Conservation (phyloP, 1,140 invertebrate species). For the Plodia interpunctella region DNA sequence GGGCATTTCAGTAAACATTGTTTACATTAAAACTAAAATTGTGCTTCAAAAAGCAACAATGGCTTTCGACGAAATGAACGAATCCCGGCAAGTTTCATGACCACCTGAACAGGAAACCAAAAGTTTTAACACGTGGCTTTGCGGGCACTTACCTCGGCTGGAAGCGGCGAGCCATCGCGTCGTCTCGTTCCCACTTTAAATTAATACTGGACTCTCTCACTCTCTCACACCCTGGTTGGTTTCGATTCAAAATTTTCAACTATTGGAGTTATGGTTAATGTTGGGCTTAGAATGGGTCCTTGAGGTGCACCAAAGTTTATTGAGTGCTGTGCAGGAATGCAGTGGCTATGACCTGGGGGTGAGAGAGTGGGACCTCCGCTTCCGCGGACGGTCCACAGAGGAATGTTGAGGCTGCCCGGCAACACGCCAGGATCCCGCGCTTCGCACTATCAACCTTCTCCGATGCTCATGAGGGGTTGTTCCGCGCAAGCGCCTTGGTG, state of each 20-base stretch:
- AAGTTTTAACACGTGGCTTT: conserved; percentile 61
- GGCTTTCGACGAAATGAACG: conserved; percentile 22
- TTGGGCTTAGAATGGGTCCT: conserved; percentile 21
- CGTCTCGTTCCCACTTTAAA: conserved; percentile 73
- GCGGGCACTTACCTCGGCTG: conserved; percentile 65
- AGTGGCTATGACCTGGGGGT: conserved; percentile 40
- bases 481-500: conserved; percentile 54
- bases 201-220: conserved; percentile 54
- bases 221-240: conserved; percentile 64
- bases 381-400: conserved; percentile 64
- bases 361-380: conserved; percentile 71
- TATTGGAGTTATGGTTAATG: conserved; percentile 15
- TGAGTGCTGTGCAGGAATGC: conserved; percentile 22
- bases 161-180: conserved; percentile 52
- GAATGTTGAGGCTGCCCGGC: conserved; percentile 58
- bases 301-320: conserved; percentile 21
- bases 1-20: not conserved
- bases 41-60: conserved; percentile 16
- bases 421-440: conserved; percentile 60
- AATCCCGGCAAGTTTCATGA: conserved; percentile 14
- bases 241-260: conserved; percentile 21
- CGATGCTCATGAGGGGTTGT: conserved; percentile 58
- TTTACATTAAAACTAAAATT: not conserved
- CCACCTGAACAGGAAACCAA: conserved; percentile 42
- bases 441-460: conserved; percentile 59